Conservation (phyloP, 1,140 invertebrate genomes). For the Drosophila pseudoananassae region DNA sequence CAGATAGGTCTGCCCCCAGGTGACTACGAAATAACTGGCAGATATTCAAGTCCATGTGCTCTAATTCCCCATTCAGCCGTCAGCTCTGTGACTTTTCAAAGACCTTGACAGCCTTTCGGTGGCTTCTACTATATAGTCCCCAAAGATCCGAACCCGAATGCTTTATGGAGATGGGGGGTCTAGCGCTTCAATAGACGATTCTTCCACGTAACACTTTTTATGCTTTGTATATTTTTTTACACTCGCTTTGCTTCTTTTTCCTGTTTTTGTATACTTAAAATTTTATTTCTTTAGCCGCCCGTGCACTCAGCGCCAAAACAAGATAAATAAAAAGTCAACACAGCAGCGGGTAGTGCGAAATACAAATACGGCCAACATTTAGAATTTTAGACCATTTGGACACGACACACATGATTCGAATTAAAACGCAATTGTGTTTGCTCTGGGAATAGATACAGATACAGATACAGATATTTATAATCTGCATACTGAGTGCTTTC, state of each 20-base stretch:
- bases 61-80: conserved; percentile 44
- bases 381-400: conserved; percentile 49
- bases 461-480: conserved; percentile 4
- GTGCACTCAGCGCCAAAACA: conserved; percentile 34
- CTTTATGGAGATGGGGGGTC: too few species aligned
- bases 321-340: conserved; percentile 45
- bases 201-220: conserved; percentile 34
- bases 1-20: conserved; percentile 5
- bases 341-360: conserved; percentile 35
- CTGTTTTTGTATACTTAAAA: conserved; percentile 36
- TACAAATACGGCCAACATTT: conserved; percentile 14
- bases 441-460: conserved; percentile 18
- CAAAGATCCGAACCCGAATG: too few species aligned
- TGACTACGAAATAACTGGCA: conserved; percentile 25
- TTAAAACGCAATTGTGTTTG: conserved; percentile 75
- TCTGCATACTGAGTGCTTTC: conserved; percentile 11
- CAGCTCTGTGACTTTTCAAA: conserved; percentile 64
- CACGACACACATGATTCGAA: conserved; percentile 62
- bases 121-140: too few species aligned
- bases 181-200: conserved; percentile 31
- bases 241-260: conserved; percentile 37
- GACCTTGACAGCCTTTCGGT: conserved; percentile 51
- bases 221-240: conserved; percentile 32
- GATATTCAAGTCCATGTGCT: conserved; percentile 35
- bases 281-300: conserved; percentile 43